Percentiles rank a stretch among this genome's conserved stretches.
These are phyloP conservation scores for Poecilobothrus nobilitatus DNA, from an alignment of 2,888 invertebrate species.

Conservation along the genomic window DNA sequence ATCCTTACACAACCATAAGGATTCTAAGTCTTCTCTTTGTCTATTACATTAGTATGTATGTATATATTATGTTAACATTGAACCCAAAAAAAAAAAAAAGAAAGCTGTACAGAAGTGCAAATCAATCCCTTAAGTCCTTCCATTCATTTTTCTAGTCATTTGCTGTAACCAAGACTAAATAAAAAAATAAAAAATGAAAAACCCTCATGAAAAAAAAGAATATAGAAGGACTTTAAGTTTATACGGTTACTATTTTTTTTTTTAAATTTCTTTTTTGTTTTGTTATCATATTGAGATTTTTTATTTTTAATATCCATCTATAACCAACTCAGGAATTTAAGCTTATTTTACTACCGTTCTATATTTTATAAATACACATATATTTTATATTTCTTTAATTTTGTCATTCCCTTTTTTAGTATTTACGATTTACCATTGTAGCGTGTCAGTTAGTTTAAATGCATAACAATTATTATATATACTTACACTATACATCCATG, in stretches of 20 bases:
- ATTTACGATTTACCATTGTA: too few relatives aligned
- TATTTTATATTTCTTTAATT: neutral
- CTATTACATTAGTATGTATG: neutral
- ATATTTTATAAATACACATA: neutral
- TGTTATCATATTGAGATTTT: neutral
- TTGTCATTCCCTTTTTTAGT: neutral
- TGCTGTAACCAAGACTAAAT: neutral
- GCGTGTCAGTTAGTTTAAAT: neutral
- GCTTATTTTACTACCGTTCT: neutral
- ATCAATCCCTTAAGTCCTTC: neutral
- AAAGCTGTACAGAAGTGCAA: neutral
- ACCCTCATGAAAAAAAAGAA: too few relatives aligned
- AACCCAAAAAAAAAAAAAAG: neutral
- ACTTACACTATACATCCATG: neutral
- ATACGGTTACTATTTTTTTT: too few relatives aligned
- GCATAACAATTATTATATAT: neutral
- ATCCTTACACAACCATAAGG: conserved; percentile 3
- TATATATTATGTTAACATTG: neutral
- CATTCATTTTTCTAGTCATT: conserved; percentile 4
- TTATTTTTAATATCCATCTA: neutral
- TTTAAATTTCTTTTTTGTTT: neutral
- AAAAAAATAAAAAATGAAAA: neutral
- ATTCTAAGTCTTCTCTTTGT: neutral
- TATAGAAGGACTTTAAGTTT: too few relatives aligned
- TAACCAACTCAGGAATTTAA: neutral